Evolutionary conservation across 2,113 vertebrate species (phyloP), one percentile per base, ranked within the genome.

Genomic region (Takifugu flavidus): DNA sequence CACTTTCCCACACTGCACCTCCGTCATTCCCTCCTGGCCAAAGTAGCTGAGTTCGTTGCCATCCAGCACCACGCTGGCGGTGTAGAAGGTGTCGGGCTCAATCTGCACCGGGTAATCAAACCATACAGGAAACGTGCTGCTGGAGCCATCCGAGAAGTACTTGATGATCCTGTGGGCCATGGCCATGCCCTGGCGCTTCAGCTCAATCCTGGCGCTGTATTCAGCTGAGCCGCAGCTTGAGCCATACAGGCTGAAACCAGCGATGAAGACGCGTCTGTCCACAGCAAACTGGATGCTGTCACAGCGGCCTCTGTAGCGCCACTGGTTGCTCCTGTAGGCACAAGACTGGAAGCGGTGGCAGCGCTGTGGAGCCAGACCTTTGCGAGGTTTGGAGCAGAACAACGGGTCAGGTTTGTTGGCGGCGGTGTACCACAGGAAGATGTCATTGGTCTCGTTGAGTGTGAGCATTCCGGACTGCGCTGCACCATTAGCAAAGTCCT

Each of bases 281-380:
- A 98, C 95, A 0, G 97, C 96, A 20, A 99, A 99, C 92, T 99
- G 97, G 78, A 99, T 98, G 91, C 95, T 98, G 91, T 99, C 97
- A 0, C 97, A 99, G 53, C 96, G 94, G 8, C 97, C 97, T 2
- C 96, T 73, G 82, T 99, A 99, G 8, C 96, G 93, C 96, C 97
- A 99, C 86, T 99, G 97, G 88, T 99, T 99, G 91, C 97, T 99
- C 57, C 96, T 90, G 80, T 99, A 99, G 27, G 97, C 97, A 1
- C 96, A 99, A 0, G 97, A 99, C 88, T 99, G 97, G 85, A 99
- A 99, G 25, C 96, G 94, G 83, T 98, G 97, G 80, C 96, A 99
- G 31, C 94, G 93, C 82, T 98, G 97, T 0, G 96, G 94, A 0
- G 94, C 87, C 0, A 99, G 92, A 50, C 97, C 96, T 11, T 94